Conservation (phyloP, 2,113 vertebrate species). For the Antechinus flavipes region DNA sequence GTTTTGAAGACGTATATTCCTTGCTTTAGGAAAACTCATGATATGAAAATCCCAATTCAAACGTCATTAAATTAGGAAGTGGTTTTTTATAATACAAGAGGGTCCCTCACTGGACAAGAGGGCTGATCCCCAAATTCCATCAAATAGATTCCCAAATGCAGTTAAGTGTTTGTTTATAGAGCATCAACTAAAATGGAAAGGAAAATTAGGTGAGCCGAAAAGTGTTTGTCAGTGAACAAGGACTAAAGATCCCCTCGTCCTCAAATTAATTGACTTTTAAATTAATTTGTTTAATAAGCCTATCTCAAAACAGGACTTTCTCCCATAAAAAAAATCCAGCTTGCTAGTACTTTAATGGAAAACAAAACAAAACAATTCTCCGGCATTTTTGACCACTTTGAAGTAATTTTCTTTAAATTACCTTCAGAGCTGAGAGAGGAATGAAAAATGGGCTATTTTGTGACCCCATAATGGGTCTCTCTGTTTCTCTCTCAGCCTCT, state of each 20-base stretch:
- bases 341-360: background rate
- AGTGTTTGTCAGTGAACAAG: too few species aligned
- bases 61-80: background rate
- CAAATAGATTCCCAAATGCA: background rate
- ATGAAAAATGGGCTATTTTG: background rate
- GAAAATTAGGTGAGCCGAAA: background rate
- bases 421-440: background rate
- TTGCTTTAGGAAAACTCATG: background rate
- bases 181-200: background rate
- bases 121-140: background rate
- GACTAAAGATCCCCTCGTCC: background rate
- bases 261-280: background rate
- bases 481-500: too few species aligned
- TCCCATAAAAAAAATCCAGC: background rate
- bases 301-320: background rate
- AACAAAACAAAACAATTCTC: background rate
- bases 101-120: conserved; percentile 2
- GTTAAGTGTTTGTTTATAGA: background rate
- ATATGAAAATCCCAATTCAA: conserved; percentile 11
- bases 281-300: background rate
- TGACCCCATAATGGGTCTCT: background rate
- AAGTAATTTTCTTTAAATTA: background rate
- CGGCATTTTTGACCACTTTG: background rate
- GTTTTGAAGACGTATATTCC: background rate
- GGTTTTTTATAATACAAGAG: background rate